Base-by-base conservation (phyloP, 2,888 invertebrate genomes). In the Prostheceraeus crozeri region DNA sequence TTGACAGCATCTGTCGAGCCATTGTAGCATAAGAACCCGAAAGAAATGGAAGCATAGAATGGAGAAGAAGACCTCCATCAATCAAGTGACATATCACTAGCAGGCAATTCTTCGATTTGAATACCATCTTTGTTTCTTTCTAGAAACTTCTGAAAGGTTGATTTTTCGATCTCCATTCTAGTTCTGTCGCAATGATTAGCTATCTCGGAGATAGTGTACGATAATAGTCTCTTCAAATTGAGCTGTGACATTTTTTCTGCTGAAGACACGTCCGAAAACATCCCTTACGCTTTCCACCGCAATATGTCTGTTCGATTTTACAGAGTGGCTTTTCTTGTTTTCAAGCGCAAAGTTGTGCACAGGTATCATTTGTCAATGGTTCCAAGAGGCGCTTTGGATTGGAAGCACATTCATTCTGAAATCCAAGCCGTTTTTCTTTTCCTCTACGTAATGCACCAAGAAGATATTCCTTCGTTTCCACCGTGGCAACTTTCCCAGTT, bases 1-100 rank as follows among this genome's bases (percentile, higher is more conserved):
- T 3, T 57, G 45, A 6, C 16, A 36, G 36, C 35, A 59, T 23
- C 10, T 14, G 1, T 11, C 45, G 57, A 10, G 60, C 60, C 11
- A 60, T 10, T 14, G 35, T n/a, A 35, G 23, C 54, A 60, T 60
- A 60, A 8, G 54, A 16, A 57, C 55, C 55, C 16, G 35, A 57
- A 1, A 55, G 28, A 28, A 33, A 58, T 19, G n/a, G 40, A n/a
- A 60, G 57, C 8, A 60, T 19, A 11, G 19, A 28, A 36, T 60
- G 60, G 21, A 60, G n/a, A 28, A 60, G 16, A 16, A 60, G 46
- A 35, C 58, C 51, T 46, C 61, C 58, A 51, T 61, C 61, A 21
- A 61, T 61, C 51, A 61, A 31, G n/a, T 16, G 57, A 46, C 8
- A 23, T 35, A 60, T 60, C 45, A 30, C 46, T 60, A 8, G 31